Evolutionary conservation across 2,797 vertebrate genomes (phyloP), one percentile per base, ranked within the genome.

Genomic region (Pipistrellus nathusii): DNA sequence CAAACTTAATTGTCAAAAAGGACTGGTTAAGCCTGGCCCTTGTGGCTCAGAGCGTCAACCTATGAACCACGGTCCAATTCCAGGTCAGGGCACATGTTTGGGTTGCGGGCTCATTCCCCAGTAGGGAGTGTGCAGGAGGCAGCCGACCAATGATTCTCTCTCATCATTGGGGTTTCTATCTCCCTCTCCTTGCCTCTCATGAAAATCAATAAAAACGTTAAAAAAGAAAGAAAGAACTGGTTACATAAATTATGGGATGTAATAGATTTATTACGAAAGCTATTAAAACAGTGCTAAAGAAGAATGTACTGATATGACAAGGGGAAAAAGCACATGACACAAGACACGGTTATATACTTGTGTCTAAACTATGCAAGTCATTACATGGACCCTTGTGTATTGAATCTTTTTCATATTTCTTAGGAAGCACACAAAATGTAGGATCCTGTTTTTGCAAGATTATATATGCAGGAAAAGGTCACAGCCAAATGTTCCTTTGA

Each of bases 261-360:
- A 92, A 75, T 30, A n/a, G 41, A 89, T 88, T 92, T 75, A 78
- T 38, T 57, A 80, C 82, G 53, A 2, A 30, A 83, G 23, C 25
- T 48, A 90, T 30, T 90, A 59, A 78, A 88, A 92, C 38, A 23
- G 44, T 68, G 41, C 57, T 82, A 82, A 93, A 76, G n/a, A 88
- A 89, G 48, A 91, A 96, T 57, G 3, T 32, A 66, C 35, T 35
- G 32, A 78, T 53, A 48, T 27, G n/a, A 62, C 3, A n/a, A 27
- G 18, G 30, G 13, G 0, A 0, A 48, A 53, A 75, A 46, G 48
- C 32, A 27, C 17, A 72, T 69, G 53, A 66, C 15, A 3, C 18
- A 80, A 44, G 55, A 27, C 23, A 25, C 59, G 12, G 27, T 62
- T 62, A 62, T 62, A 62, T 14, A 62, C 5, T 66, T 32, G 1